Base-by-base conservation (phyloP, 2,113 vertebrate genomes). In the Sciurus niger region DNA sequence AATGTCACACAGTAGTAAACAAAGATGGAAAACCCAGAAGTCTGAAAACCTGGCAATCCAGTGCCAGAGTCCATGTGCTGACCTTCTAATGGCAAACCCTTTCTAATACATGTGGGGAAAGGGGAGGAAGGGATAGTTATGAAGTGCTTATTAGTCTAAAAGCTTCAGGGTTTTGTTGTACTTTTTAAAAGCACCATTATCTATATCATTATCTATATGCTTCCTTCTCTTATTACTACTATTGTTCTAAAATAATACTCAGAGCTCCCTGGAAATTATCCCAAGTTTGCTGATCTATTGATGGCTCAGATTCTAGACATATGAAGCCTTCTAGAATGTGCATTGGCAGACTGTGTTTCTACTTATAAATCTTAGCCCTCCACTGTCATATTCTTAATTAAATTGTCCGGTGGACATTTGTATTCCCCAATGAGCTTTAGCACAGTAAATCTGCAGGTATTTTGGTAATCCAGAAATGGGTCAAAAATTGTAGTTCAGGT, bases 351-450 rank as follows among this genome's bases (percentile, higher is more conserved):
- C 25, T 90, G 43, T 25, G 2, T 82, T 79, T 68, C 78, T 79
- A 55, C 30, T 92, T 55, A 74, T 51, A 93, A 95, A 78, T 93
- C 8, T n/a, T 84, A 53, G 8, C 20, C 16, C 16, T 92, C 32
- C 22, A 24, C 25, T 76, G 55, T 86, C 32, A 7, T 74, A 58
- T 1, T 24, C 70, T 53, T 87, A 93, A 72, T 85, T 89, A 84
- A 82, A 67, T 58, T 89, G 14, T 76, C 32, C 77, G 43, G 8
- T 58, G 55, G 76, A 16, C 0, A 89, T 25, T 53, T 95, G 60
- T 43, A 89, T 65, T 84, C 3, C 22, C 2, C 34, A 10, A 84
- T 82, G 6, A 2, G 58, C 9, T 60, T 24, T 53, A 40, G 34
- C 14, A 46, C 37, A 30, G 67, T 90, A 70, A 58, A 84, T 79